Base-by-base conservation (phyloP, 53 echinoderm and acorn worm genomes). In the Luidia sarsii region DNA sequence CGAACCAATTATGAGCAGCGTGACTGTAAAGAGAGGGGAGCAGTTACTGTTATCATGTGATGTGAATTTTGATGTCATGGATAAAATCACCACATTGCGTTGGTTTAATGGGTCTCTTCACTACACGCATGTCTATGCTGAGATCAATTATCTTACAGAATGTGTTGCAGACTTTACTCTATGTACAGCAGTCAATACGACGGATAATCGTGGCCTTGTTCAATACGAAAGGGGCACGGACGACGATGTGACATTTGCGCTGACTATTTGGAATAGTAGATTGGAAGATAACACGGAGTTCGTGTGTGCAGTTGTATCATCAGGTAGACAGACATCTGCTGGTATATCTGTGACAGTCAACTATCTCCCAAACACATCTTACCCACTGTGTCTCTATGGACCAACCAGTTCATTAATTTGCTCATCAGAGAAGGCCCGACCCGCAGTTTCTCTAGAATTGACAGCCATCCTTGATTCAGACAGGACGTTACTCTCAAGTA, bases 181-280 rank as follows among this genome's bases (percentile, higher is more conserved):
- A 23, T 73, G 73, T 57, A 22, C 11, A 3, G 57, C 19, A 23
- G 57, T 11, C 4, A 57, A 6, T 39, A 73, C 73, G 15, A 73
- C 57, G 1, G 73, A 73, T 39, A 57, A 56, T 25, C 73, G 73
- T 24, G 73, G 73, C 8, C 36, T 24, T 11, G 43, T 73, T 2
- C 55, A n/a, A 73, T 73, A 57, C 28, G 57, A 73, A 73, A 73
- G 39, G 57, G 59, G 73, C 0, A 39, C 30, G 25, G 38, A 18
- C 11, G 57, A 73, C 39, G 19, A 29, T 21, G 56, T 31, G 28
- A 27, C 14, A 38, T 28, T 57, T 27, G 5, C 33, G 31, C 23
- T 68, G 7, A 49, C n/a, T 7, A 49, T 68, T 8, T 18, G 16
- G 0, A 48, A 29, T 7, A 49, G 48, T 3, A 48, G 31, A 18